Evolutionary conservation across 1,140 invertebrate species (phyloP), one percentile per base, ranked within the genome.

Genomic region (Theocolax elegans): DNA sequence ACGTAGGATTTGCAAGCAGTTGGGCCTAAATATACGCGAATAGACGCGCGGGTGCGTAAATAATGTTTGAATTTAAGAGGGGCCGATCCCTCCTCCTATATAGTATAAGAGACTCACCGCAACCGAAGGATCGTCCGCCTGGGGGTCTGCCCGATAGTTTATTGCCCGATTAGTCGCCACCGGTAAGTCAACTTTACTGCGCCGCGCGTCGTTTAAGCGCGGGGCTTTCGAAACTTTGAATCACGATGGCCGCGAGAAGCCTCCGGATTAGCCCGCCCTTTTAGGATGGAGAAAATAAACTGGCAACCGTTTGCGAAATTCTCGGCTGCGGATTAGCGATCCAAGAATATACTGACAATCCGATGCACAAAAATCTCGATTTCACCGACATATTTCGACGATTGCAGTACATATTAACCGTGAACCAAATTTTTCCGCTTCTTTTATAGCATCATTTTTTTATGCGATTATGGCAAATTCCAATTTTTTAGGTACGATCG

Each of bases 131-230:
- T n/a, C n/a, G n/a, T n/a, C n/a, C n/a, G n/a, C n/a, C 35, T 1
- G 21, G 49, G 49, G 29, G 62, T 54, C n/a, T 49, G 27, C 1
- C 19, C 1, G 64, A 67, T 51, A 51, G 54, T 67, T 67, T 59
- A 67, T 67, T 67, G 31, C 56, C 42, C 56, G 66, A 67, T 67
- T 59, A 51, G 66, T 51, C 54, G 46, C 15, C 31, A 49, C 53
- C 29, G 42, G 65, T 67, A 38, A 42, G 23, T 60, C 40, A 60
- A 67, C 65, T 67, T 60, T 67, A 25, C 51, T 44, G 35, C 46
- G 53, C 31, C 19, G 17, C 42, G 42, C 12, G 19, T 6, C 15
- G 51, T 17, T 9, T 35, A 35, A 19, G 48, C 3, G 9, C 12
- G 27, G 44, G 46, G 60, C 46, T 63, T 63, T 63, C 23, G 60